Base-by-base conservation (phyloP, 2,888 invertebrate species). In the Lycia hirtaria region DNA sequence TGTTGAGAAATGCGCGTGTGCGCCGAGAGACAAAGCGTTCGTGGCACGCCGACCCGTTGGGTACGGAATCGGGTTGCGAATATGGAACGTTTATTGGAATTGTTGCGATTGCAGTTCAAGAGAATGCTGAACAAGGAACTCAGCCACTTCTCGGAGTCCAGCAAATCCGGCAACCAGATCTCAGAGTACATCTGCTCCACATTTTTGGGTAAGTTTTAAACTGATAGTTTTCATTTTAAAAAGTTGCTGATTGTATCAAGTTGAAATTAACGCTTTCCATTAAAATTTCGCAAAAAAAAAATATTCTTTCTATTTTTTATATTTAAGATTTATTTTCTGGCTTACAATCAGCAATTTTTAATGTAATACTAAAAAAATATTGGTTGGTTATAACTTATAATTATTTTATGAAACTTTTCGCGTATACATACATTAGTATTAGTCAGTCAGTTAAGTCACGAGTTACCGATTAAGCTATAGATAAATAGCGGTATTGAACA, bases 121-220 rank as follows among this genome's bases (percentile, higher is more conserved):
- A 96, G 98, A 87, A 99, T 99, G 98, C 95, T 99, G 90, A 99
- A 99, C 94, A 98, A 99, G 93, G 99, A 99, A 93, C 94, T 99
- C 81, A 98, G 98, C 83, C 99, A 99, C 92, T 99, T 99, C 93
- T 99, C 99, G 67, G 99, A 99, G 92, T 98, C 98, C 69, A 98
- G 98, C 93, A 98, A 97, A 93, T 98, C 99, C 73, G 99, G 99
- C 80, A 98, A 99, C 93, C 99, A 99, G 94, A 98, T 99, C 87
- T 99, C 99, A 59, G 99, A 99, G 91, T 99, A 98, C 93, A 98
- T 99, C 93, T 98, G 98, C 94, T 97, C 97, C 76, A 99, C 99
- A 75, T 99, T 99, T 93, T 96, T 99, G 92, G 98, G 99, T 99
- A 93, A 96, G 97, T 69, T 64, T 64, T 62, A 69, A n/a, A n/a